Conservation (phyloP, 2,113 vertebrate species). For the Oxyura jamaicensis region DNA sequence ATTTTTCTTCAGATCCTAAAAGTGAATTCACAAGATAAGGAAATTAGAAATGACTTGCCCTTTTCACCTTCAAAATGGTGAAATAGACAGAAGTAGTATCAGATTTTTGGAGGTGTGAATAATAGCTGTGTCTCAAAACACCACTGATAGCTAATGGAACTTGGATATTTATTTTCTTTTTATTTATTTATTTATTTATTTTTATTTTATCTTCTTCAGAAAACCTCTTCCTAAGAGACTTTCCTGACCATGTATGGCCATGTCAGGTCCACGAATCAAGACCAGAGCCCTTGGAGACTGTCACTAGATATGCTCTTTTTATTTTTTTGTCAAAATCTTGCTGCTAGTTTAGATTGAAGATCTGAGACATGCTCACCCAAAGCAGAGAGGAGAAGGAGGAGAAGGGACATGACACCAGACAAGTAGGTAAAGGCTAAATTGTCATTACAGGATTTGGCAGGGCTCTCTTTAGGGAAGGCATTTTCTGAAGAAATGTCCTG, state of each 20-base stretch:
- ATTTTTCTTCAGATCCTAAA: not conserved
- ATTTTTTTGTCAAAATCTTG: not conserved
- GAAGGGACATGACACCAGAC: not conserved
- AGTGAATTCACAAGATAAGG: not conserved
- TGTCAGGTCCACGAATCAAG: not conserved
- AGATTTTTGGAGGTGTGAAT: not conserved
- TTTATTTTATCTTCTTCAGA: not conserved
- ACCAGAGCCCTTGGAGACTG: not conserved
- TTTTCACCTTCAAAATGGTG: not conserved
- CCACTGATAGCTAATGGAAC: accelerated
- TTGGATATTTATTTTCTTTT: not conserved
- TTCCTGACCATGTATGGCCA: not conserved
- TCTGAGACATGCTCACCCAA: not conserved
- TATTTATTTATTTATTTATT: not conserved
- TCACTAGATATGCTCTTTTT: not conserved
- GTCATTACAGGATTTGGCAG: not conserved
- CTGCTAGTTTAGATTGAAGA: not conserved
- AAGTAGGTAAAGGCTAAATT: not conserved
- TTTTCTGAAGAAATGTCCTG: not conserved
- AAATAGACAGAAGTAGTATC: not conserved
- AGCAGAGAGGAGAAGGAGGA: not conserved
- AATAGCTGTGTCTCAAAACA: not conserved
- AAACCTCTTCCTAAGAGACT: not conserved
- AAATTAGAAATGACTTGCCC: not conserved
- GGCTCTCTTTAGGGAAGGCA: not conserved